Percentiles rank a stretch among this genome's conserved stretches.
Conservation (phyloP, 2,113 vertebrate genomes). For the Eudorcas thomsonii region DNA sequence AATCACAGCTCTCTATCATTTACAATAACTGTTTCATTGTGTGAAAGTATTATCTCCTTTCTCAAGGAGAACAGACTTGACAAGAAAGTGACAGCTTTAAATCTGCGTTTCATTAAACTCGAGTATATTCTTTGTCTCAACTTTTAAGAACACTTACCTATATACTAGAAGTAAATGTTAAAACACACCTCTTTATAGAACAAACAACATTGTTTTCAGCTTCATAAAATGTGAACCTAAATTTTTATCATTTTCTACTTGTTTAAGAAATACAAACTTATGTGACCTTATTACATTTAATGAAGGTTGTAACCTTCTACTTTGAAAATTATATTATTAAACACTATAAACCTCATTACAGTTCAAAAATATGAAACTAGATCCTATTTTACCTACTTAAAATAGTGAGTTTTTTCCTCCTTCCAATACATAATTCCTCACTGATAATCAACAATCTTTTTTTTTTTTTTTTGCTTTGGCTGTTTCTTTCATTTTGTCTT, state of each 20-base stretch:
- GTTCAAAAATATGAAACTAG: neutral
- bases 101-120: neutral
- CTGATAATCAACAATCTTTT: neutral
- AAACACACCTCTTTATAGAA: neutral
- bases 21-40: neutral
- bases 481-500: neutral
- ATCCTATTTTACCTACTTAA: neutral
- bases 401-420: neutral
- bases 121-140: neutral
- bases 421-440: neutral
- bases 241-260: neutral
- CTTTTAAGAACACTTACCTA: neutral
- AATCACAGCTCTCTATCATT: neutral
- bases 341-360: neutral
- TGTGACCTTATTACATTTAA: neutral
- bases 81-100: neutral
- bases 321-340: constrained; percentile 14
- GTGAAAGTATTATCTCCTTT: neutral
- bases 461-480: neutral
- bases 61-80: neutral
- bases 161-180: neutral
- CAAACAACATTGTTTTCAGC: neutral
- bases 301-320: neutral
- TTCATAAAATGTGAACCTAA: neutral
- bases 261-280: neutral